A percentile compares a stretch with the other conserved stretches of the same genome.
These are phyloP conservation scores for Xiphorhynchus erythropygius DNA, from an alignment of 2,797 vertebrate species.

Conservation along the genomic window DNA sequence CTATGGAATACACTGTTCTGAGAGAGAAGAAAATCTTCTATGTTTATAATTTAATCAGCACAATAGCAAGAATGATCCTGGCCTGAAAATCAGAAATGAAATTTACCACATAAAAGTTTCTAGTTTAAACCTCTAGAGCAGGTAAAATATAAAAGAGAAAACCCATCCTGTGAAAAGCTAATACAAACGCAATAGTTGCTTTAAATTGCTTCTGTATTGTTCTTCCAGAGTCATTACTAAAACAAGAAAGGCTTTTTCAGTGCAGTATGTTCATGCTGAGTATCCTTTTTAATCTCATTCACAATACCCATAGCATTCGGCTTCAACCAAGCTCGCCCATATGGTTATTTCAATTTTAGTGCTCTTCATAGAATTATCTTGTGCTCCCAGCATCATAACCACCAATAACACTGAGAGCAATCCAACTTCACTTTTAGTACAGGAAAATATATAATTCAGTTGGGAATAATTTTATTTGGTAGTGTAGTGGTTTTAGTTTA, in stretches of 20 bases:
- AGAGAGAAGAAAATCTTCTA: background rate
- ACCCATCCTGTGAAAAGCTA: background rate
- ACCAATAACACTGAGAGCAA: background rate
- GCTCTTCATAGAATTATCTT: background rate
- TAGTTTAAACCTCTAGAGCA: background rate
- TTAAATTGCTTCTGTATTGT: background rate
- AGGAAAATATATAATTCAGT: background rate
- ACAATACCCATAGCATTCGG: background rate
- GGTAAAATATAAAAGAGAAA: background rate
- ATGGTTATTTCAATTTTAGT: background rate
- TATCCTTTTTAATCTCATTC: background rate
- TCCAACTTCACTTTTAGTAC: background rate
- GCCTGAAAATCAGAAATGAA: background rate
- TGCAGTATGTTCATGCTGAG: background rate
- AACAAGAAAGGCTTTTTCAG: slow-evolving; percentile 15
- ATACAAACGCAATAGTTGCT: background rate
- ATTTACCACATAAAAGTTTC: background rate
- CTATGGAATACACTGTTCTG: background rate
- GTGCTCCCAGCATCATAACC: background rate
- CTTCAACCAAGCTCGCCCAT: background rate
- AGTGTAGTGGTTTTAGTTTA: too few relatives aligned
- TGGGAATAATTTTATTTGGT: background rate
- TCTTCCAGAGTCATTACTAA: background rate
- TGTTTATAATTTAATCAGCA: background rate
- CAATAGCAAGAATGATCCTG: background rate